These are phyloP conservation scores for Hiodon tergisus DNA, from an alignment of 2,113 vertebrate species.

Conservation along the genomic window DNA sequence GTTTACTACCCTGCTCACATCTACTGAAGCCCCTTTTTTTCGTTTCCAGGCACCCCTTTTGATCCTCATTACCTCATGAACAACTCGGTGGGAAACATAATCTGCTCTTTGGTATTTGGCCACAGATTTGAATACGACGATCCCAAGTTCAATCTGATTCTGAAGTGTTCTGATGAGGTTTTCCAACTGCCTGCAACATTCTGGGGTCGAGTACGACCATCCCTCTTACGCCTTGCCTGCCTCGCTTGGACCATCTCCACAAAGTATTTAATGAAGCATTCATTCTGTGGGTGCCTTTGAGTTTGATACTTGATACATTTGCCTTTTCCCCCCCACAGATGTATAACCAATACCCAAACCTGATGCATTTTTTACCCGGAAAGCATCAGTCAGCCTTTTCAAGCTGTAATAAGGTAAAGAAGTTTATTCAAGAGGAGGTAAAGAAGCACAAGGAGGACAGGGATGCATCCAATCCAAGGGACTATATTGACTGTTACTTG, in stretches of 20 bases:
- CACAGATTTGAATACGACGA: slow-evolving; percentile 64
- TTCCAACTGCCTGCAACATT: slow-evolving; percentile 33
- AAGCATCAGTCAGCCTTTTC: slow-evolving; percentile 42
- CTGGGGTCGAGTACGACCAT: slow-evolving; percentile 50
- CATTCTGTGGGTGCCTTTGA: too few species aligned
- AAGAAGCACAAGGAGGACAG: slow-evolving; percentile 51
- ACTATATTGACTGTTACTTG: slow-evolving; percentile 63
- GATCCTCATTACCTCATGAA: slow-evolving; percentile 63
- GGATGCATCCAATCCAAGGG: slow-evolving; percentile 47
- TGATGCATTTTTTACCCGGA: slow-evolving; percentile 57
- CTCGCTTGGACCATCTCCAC: too few species aligned
- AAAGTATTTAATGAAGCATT: neutral
- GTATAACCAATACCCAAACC: slow-evolving; percentile 40
- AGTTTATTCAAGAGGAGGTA: slow-evolving; percentile 33
- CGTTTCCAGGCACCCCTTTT: slow-evolving; percentile 59
- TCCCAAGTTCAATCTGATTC: slow-evolving; percentile 55
- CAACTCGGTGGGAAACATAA: slow-evolving; percentile 65
- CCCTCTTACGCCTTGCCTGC: neutral
- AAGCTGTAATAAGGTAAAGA: slow-evolving; percentile 17
- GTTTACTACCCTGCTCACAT: neutral
- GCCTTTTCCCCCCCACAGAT: slow-evolving; percentile 42
- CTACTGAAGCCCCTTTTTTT: neutral
- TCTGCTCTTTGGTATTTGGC: slow-evolving; percentile 69
- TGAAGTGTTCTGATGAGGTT: slow-evolving; percentile 48
- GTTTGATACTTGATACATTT: neutral